phyloP scores from a whole-genome alignment of 2,888 invertebrate genomes.

The Idaea aversata region DNA sequence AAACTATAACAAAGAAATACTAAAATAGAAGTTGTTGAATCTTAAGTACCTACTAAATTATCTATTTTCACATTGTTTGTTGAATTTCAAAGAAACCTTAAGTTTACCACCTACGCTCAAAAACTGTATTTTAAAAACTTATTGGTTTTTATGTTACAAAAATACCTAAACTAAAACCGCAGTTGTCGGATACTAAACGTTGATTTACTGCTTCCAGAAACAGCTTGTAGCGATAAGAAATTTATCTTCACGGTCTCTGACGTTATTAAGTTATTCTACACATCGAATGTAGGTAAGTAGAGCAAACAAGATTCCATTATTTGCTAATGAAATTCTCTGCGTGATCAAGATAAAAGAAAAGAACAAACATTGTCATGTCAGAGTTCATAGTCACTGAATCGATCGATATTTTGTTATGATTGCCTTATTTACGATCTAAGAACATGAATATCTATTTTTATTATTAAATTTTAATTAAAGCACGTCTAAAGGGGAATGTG shows the following conservation, averaged over 20 bases:
- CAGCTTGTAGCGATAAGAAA: constrained; percentile 30
- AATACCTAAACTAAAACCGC: constrained; percentile 13
- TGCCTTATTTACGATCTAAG: background rate
- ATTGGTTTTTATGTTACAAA: background rate
- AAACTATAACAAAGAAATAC: background rate
- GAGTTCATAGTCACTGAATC: background rate
- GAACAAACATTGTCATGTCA: background rate
- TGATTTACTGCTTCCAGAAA: background rate
- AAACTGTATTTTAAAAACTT: constrained; percentile 2
- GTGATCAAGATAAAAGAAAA: background rate
- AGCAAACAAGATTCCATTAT: constrained; percentile 2
- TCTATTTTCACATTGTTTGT: no score
- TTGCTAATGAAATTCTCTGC: background rate
- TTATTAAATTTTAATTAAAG: constrained; percentile 53
- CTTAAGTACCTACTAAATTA: background rate
- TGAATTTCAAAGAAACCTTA: background rate
- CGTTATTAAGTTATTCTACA: constrained; percentile 5
- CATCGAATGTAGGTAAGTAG: constrained; percentile 4
- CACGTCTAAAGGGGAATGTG: constrained; percentile 48
- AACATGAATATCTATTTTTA: constrained; percentile 3
- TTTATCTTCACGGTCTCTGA: constrained; percentile 32
- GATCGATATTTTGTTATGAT: background rate
- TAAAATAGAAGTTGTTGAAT: background rate
- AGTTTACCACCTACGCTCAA: constrained; percentile 1
- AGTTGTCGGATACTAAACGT: constrained; percentile 17